phyloP scores from a whole-genome alignment of 2,888 invertebrate genomes.

The Sarcophaga variegata region DNA sequence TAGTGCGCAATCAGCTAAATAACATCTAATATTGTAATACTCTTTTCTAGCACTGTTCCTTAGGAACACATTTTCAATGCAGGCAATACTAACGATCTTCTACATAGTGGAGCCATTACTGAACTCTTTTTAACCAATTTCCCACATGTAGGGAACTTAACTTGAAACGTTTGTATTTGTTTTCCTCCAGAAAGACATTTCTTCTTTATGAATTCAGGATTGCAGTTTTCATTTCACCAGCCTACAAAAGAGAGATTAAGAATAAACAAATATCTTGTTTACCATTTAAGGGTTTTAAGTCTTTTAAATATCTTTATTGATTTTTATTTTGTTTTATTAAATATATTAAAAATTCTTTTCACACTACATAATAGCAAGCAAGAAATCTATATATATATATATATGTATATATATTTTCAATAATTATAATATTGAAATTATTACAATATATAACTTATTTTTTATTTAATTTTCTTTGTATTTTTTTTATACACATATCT shows the following conservation, averaged over 20 bases:
- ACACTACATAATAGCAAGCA: slow-evolving; percentile 69
- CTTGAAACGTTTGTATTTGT: too few relatives aligned
- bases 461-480: not conserved
- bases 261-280: slow-evolving; percentile 19
- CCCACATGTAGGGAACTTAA: too few relatives aligned
- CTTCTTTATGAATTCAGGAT: too few relatives aligned
- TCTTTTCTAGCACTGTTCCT: too few relatives aligned
- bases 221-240: not conserved
- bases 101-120: too few relatives aligned
- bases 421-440: slow-evolving; percentile 63
- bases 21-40: too few relatives aligned
- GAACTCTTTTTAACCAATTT: too few relatives aligned
- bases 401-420: slow-evolving; percentile 50
- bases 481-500: slow-evolving; percentile 39
- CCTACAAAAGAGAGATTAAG: not conserved
- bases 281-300: slow-evolving; percentile 50
- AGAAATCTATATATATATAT: slow-evolving; percentile 61
- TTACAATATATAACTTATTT: slow-evolving; percentile 40
- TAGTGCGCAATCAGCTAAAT: too few relatives aligned
- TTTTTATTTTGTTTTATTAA: slow-evolving; percentile 66
- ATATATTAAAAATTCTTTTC: slow-evolving; percentile 71
- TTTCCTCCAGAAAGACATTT: too few relatives aligned
- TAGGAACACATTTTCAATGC: too few relatives aligned
- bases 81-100: too few relatives aligned
- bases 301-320: slow-evolving; percentile 62